Evolutionary conservation across 2,113 vertebrate species (phyloP), one percentile per base, ranked within the genome.

Genomic region (Nothoprocta perdicaria): DNA sequence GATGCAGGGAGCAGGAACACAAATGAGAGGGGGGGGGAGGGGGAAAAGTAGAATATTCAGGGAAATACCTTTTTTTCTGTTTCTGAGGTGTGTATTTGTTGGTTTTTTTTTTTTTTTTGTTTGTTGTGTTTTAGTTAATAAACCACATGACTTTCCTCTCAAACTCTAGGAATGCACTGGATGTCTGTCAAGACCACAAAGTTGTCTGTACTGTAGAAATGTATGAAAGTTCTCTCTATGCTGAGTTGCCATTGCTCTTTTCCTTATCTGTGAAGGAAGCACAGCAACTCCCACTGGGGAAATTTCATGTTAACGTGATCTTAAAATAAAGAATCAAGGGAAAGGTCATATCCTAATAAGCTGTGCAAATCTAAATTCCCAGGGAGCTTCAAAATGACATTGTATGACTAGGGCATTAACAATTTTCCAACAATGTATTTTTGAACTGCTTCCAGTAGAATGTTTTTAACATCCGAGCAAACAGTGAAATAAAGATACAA

Each of bases 241-340:
- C 92, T 15, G 96, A 96, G 61, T 97, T 97, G 95, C 94, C 93
- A 94, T 92, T 96, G 97, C 98, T 98, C 94, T 97, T 95, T 98
- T 98, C 96, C 97, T 99, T 98, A 98, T 99, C 98, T 98, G 97
- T 61, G 90, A 94, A 99, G 98, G 98, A 99, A 99, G 98, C 98
- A 89, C 96, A 97, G 91, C 92, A 97, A 97, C 96, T 97, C 99
- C 98, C 98, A 95, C 95, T 98, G 97, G 98, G 98, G 97, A 97
- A 98, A 98, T 99, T 97, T 98, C 95, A 97, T 95, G 96, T 98
- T 98, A 98, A 98, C 97, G 98, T 67, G 95, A 97, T 98, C 98
- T 98, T 99, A 99, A 99, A 99, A 98, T 98, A 99, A 98, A 98
- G 97, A 99, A 98, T 98, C 97, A 96, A 98, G 98, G 96, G 97